Evolutionary conservation across 2,888 invertebrate species (phyloP).

Genomic region (Oscheius myriophilus): DNA sequence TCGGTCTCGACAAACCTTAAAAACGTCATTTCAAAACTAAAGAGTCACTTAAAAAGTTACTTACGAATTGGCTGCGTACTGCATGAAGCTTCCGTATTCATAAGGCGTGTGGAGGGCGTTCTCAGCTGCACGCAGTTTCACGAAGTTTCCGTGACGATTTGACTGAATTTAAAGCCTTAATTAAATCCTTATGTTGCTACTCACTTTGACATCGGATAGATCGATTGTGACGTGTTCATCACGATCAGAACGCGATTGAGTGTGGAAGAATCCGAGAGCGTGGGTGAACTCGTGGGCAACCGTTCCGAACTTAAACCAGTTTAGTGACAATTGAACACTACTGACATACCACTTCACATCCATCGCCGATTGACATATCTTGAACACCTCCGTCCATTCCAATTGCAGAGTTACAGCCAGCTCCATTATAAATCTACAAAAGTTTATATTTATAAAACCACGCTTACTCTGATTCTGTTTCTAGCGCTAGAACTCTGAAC

Average conservation of each 20-base stretch:
- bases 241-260: constrained; percentile 49
- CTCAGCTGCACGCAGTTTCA: constrained; percentile 21
- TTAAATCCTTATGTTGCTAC: not conserved
- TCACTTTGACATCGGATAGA: constrained; percentile 33
- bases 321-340: not conserved
- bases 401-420: constrained; percentile 43
- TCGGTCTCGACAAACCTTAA: constrained; percentile 21
- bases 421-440: constrained; percentile 39
- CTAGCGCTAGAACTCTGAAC: constrained; percentile 28
- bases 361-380: constrained; percentile 42
- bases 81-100: constrained; percentile 48
- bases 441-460: not conserved
- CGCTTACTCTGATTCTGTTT: constrained; percentile 39
- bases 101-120: constrained; percentile 34
- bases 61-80: constrained; percentile 36
- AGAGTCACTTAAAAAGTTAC: not conserved
- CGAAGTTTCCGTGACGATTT: constrained; percentile 19
- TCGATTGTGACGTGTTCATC: constrained; percentile 45
- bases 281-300: constrained; percentile 49
- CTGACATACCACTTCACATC: constrained; percentile 36
- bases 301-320: constrained; percentile 36
- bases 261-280: constrained; percentile 42
- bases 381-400: constrained; percentile 48
- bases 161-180: not conserved
- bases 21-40: not conserved